Base-by-base conservation (phyloP, 2,113 vertebrate genomes). In the Struthio camelus region DNA sequence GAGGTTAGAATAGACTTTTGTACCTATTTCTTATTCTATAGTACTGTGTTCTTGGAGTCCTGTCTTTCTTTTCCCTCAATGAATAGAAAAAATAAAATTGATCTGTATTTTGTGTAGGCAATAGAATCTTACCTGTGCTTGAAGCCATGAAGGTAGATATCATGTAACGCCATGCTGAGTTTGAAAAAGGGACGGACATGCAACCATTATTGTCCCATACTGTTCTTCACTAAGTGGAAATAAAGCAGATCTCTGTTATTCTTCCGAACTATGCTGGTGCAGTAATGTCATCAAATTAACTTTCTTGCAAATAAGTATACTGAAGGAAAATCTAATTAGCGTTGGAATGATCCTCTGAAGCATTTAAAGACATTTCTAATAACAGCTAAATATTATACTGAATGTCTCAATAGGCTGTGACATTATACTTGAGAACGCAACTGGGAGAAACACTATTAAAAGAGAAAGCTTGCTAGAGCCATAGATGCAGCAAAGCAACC, bases 161-260 rank as follows among this genome's bases (percentile, higher is more conserved):
- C 46, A 46, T 38, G 38, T 46, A 25, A 53, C 3, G 0, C 64
- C 22, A 4, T 0, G 2, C 18, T 32, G 22, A 24, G 32, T 59
- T 86, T 81, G 40, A 50, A 48, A 87, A 51, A 40, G 58, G 48
- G 42, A 13, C 58, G 48, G 42, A 13, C 36, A 61, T 27, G 13
- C 18, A 22, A 10, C 7, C 17, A 42, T 18, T 22, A 23, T 73
- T 16, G 19, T 73, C 36, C 36, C 64, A 28, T 75, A 40, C 8
- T 36, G 54, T 58, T 24, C 54, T 83, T 64, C 40, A 5, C 30
- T 66, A 64, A 50, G 9, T 28, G 54, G 66, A 67, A 71, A 66
- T 58, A 61, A 70, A 88, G 77, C 34, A 73, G 59, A 27, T 40
- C 59, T 65, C 62, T 0, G 0, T 36, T 73, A 13, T 38, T 79